These are phyloP conservation scores for Gallirallus australis DNA, from an alignment of 2,797 vertebrate species.

Conservation along the genomic window DNA sequence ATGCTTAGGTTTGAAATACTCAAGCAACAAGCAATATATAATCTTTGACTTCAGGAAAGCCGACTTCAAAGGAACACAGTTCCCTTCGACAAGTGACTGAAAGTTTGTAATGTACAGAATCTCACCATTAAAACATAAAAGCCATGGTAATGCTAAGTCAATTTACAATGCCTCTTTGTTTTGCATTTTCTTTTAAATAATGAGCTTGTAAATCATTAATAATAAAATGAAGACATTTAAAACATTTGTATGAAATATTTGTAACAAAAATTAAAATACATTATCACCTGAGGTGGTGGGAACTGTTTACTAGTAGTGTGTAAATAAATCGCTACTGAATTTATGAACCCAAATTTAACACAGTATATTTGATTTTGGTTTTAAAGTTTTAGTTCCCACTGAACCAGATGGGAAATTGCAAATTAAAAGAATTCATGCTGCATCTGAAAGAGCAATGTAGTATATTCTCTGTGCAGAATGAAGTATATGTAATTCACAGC, in stretches of 20 bases:
- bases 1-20: conserved; percentile 8
- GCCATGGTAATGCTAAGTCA: not conserved
- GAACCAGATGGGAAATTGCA: not conserved
- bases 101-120: not conserved
- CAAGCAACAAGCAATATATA: conserved; percentile 12
- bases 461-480: not conserved
- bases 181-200: conserved; percentile 32
- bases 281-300: not conserved
- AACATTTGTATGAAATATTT: conserved; percentile 50
- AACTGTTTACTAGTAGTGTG: not conserved
- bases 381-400: not conserved
- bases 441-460: not conserved
- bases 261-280: conserved; percentile 22
- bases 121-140: conserved; percentile 16
- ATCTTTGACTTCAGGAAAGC: conserved; percentile 38
- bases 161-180: conserved; percentile 13
- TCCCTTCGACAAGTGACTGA: conserved; percentile 34
- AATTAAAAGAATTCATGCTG: conserved; percentile 6
- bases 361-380: not conserved
- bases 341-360: conserved; percentile 4
- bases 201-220: conserved; percentile 46
- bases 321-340: not conserved
- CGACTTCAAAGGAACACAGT: conserved; percentile 22
- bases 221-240: conserved; percentile 39
- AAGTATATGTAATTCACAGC: not conserved